These are phyloP conservation scores for Hyposmocoma kahamanoa DNA, from an alignment of 1,140 invertebrate genomes.

Conservation along the genomic window DNA sequence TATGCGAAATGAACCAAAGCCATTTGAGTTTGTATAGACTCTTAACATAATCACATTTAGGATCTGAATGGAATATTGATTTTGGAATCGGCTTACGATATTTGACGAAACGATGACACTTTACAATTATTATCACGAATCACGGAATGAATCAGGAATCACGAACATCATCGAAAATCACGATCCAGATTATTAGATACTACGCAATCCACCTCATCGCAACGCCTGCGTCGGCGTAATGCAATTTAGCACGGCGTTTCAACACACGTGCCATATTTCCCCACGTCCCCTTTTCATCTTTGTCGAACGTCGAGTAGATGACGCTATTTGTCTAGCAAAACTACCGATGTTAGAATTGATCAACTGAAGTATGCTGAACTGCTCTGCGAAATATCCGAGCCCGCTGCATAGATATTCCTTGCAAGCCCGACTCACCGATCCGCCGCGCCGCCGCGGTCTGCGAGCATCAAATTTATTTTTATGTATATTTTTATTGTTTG, in stretches of 20 bases:
- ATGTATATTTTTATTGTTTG: conserved; percentile 70
- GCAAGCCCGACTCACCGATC: too few relatives aligned
- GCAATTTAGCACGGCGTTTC: conserved; percentile 51
- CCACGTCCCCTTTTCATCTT: conserved; percentile 30
- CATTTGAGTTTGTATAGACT: too few relatives aligned
- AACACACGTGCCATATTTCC: conserved; percentile 36
- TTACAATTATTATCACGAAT: too few relatives aligned
- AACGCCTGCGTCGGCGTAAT: conserved; percentile 40
- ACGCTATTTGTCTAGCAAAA: conserved; percentile 20
- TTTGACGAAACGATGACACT: too few relatives aligned
- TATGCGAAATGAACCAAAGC: too few relatives aligned
- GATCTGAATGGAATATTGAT: too few relatives aligned
- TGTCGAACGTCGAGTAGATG: conserved; percentile 9
- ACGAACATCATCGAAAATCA: conserved; percentile 55
- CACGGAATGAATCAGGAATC: too few relatives aligned
- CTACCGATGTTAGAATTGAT: conserved; percentile 23
- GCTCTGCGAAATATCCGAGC: background rate
- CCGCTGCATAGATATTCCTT: background rate
- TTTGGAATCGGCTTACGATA: too few relatives aligned
- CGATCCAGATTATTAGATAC: conserved; percentile 52
- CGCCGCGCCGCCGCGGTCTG: conserved; percentile 39
- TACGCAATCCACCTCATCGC: conserved; percentile 46
- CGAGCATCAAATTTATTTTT: conserved; percentile 68
- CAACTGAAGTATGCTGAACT: conserved; percentile 9
- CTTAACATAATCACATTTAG: too few relatives aligned